Evolutionary conservation across 2,113 vertebrate genomes (phyloP).

Genomic region (Atlantisia rogersi): DNA sequence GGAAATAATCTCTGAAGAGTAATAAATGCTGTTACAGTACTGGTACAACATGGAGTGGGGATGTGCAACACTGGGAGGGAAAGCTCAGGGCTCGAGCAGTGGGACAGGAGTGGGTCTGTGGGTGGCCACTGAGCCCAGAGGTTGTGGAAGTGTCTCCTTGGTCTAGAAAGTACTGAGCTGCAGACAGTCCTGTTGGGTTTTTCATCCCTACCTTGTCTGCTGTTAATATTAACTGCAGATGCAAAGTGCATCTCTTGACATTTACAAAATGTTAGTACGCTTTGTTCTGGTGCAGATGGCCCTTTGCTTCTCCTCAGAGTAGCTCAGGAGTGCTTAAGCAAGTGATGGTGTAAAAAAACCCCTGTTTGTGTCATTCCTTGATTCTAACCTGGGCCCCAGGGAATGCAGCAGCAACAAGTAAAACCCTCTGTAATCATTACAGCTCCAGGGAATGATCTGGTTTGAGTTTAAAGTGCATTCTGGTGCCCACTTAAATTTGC

Average conservation of each 20-base stretch:
- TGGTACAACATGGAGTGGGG: background rate
- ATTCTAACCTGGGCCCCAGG: background rate
- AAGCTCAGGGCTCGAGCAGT: background rate
- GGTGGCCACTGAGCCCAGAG: background rate
- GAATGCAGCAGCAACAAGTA: background rate
- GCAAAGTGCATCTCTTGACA: constrained; percentile 15
- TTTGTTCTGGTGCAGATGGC: background rate
- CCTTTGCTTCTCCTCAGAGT: background rate
- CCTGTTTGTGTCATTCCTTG: background rate
- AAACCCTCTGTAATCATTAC: background rate
- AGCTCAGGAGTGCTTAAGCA: background rate
- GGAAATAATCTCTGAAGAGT: background rate
- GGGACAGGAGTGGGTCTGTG: background rate
- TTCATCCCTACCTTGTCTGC: accelerated
- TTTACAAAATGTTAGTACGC: background rate
- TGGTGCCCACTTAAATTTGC: background rate
- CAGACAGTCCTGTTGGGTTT: background rate
- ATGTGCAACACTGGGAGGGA: background rate
- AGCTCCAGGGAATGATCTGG: background rate
- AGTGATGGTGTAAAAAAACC: background rate
- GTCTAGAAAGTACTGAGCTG: background rate
- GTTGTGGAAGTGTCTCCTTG: accelerated
- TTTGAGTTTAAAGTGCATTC: background rate
- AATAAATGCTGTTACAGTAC: background rate
- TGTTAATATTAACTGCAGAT: background rate